Evolutionary conservation across 1,140 invertebrate genomes (phyloP).

Genomic region (Calephelis nemesis): DNA sequence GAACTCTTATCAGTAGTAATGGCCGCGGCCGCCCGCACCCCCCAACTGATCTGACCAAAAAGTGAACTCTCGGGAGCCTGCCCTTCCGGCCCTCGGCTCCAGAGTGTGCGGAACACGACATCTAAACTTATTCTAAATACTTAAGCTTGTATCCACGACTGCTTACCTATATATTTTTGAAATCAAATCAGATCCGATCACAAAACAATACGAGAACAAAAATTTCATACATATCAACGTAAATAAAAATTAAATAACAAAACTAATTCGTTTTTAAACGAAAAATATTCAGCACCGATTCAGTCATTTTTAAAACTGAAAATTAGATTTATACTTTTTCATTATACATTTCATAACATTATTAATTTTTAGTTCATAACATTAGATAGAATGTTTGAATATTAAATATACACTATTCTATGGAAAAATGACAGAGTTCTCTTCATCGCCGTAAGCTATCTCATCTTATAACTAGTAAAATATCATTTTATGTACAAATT

Average conservation of each 20-base stretch:
- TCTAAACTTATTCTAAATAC: too few species aligned
- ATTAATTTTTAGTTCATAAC: not conserved
- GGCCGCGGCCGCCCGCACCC: too few species aligned
- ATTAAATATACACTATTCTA: constrained; percentile 1
- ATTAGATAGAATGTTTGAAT: constrained; percentile 11
- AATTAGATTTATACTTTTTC: not conserved
- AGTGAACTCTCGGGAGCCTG: too few species aligned
- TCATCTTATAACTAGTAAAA: constrained; percentile 3
- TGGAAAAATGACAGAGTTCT: constrained; percentile 2
- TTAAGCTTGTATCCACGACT: too few species aligned
- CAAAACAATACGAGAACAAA: not conserved
- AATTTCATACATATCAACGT: not conserved
- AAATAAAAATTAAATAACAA: constrained; percentile 15
- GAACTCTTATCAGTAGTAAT: too few species aligned
- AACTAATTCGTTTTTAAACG: constrained; percentile 14
- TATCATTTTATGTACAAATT: constrained; percentile 3
- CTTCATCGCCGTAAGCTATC: not conserved
- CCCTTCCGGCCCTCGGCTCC: too few species aligned
- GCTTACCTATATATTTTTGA: not conserved
- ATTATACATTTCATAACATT: constrained; percentile 12
- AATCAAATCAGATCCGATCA: not conserved
- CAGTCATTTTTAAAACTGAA: constrained; percentile 8
- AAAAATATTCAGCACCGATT: constrained; percentile 14
- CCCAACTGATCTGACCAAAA: too few species aligned
- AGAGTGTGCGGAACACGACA: too few species aligned